Conservation (phyloP, 1,140 invertebrate species). For the Sesamia nonagrioides region DNA sequence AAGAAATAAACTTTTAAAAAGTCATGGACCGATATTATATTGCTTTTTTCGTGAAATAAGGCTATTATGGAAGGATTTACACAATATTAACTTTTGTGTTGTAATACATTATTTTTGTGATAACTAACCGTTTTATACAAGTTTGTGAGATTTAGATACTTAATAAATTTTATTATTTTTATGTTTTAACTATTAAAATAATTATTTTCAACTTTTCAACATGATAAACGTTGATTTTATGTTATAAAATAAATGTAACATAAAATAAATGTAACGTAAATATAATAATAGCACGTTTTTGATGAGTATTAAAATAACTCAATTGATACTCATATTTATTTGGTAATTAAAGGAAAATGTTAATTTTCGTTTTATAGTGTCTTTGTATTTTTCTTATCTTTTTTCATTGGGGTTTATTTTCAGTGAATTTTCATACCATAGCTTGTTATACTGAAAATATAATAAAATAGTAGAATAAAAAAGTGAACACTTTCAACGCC, state of each 20-base stretch:
- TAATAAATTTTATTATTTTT: neutral
- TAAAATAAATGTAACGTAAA: too few species aligned
- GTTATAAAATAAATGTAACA: too few species aligned
- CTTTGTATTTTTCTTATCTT: neutral
- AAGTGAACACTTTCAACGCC: neutral
- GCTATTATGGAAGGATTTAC: conserved; percentile 36
- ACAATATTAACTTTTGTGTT: neutral
- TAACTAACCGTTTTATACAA: neutral
- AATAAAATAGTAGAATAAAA: neutral
- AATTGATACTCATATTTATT: too few species aligned
- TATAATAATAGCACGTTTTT: too few species aligned
- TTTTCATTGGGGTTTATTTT: neutral
- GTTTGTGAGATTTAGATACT: neutral
- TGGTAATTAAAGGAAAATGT: too few species aligned
- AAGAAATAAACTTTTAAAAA: conserved; percentile 14
- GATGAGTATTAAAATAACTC: too few species aligned
- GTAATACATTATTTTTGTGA: neutral
- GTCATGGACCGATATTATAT: conserved; percentile 22
- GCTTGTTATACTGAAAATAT: neutral
- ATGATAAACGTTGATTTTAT: too few species aligned
- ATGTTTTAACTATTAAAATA: neutral
- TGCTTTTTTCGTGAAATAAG: conserved; percentile 41
- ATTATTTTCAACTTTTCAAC: neutral
- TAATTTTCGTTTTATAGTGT: neutral
- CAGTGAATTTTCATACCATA: neutral